These are phyloP conservation scores for Margarornis squamiger DNA, from an alignment of 2,797 vertebrate species.

Conservation along the genomic window DNA sequence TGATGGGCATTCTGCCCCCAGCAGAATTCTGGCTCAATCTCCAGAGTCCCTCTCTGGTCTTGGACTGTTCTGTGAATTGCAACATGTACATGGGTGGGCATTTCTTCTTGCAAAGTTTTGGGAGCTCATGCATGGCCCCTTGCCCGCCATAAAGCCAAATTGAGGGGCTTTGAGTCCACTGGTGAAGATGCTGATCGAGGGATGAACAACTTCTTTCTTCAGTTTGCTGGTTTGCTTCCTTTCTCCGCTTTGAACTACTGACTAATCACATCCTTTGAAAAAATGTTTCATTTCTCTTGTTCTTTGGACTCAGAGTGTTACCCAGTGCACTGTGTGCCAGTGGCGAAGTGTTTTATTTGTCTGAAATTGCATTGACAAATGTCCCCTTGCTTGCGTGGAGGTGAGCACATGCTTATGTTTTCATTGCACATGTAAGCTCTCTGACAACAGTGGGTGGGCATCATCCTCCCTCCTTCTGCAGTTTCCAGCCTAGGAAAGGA, in stretches of 20 bases:
- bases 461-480: neutral
- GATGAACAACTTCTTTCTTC: neutral
- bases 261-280: neutral
- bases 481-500: neutral
- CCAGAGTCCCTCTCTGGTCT: neutral
- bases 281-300: neutral
- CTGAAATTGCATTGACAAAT: neutral
- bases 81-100: fast-evolving
- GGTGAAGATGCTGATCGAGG: neutral
- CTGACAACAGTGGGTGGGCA: neutral
- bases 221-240: neutral
- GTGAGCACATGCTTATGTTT: neutral
- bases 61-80: neutral
- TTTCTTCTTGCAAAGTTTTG: neutral
- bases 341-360: neutral
- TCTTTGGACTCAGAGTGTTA: neutral
- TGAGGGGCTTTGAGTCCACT: neutral
- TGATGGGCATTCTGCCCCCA: neutral
- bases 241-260: neutral
- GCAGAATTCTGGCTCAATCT: neutral
- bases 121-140: neutral
- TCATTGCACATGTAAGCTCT: neutral
- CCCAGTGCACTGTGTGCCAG: fast-evolving
- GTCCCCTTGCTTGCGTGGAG: neutral
- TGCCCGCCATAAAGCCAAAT: fast-evolving